Percentiles rank a stretch among this genome's conserved stretches.
Conservation (phyloP, 2,113 vertebrate species). For the Willisornis vidua region DNA sequence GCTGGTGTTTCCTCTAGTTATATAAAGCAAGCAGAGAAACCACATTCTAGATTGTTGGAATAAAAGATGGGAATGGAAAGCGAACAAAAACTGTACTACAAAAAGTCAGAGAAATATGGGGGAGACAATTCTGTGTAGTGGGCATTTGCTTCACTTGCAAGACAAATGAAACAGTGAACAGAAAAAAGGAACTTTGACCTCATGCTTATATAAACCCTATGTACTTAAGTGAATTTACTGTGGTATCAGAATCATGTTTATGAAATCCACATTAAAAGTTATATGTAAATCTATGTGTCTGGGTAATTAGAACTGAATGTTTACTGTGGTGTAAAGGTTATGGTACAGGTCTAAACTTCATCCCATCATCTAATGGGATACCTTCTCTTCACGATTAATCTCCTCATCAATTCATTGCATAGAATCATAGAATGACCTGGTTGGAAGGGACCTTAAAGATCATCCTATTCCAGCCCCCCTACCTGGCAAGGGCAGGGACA, state of each 20-base stretch:
- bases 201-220: background rate
- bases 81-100: background rate
- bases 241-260: background rate
- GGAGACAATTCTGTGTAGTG: background rate
- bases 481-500: background rate
- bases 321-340: background rate
- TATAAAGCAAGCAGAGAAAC: background rate
- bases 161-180: background rate
- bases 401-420: background rate
- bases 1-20: background rate
- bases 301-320: background rate
- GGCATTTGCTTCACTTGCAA: background rate
- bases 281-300: background rate
- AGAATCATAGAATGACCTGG: background rate
- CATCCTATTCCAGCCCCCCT: background rate
- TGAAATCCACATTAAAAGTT: background rate
- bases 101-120: background rate
- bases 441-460: background rate
- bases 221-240: background rate
- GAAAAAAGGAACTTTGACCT: background rate
- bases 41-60: background rate
- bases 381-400: background rate
- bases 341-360: background rate
- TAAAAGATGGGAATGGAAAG: background rate
- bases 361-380: background rate